A percentile compares a stretch with the other conserved stretches of the same genome.
Conservation (phyloP, 2,888 invertebrate species). For the Mycalesis mineus region DNA sequence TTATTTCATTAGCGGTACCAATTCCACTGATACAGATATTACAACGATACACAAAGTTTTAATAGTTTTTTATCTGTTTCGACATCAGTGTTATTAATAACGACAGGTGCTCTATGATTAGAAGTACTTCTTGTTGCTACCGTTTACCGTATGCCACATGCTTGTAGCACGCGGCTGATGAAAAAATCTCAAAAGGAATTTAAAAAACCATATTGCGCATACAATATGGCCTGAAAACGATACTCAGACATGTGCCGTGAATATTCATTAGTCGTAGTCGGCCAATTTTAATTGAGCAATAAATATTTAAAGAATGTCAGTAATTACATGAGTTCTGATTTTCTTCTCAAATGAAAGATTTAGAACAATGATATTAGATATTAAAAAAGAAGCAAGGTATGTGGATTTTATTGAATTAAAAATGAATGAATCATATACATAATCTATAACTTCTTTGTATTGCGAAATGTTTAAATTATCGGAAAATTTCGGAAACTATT, state of each 20-base stretch:
- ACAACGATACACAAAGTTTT: background rate
- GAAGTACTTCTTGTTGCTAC: conserved; percentile 24
- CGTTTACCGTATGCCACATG: conserved; percentile 39
- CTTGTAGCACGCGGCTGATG: conserved; percentile 35
- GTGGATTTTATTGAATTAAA: too few species aligned
- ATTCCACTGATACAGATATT: too few species aligned
- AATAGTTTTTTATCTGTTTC: conserved; percentile 24
- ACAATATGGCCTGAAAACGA: conserved; percentile 46
- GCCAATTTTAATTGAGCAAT: background rate
- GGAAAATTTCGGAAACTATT: too few species aligned
- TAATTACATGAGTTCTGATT: too few species aligned
- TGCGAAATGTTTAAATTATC: too few species aligned
- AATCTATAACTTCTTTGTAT: too few species aligned
- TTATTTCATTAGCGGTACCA: too few species aligned
- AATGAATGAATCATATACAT: too few species aligned
- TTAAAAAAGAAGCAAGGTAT: too few species aligned
- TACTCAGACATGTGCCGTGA: conserved; percentile 40
- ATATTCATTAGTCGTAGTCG: background rate
- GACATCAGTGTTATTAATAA: conserved; percentile 22
- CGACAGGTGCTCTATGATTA: conserved; percentile 36
- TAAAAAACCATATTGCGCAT: conserved; percentile 36
- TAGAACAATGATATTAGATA: too few species aligned
- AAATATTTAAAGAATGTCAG: background rate
- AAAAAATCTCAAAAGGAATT: conserved; percentile 28
- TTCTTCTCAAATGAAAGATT: too few species aligned